These are phyloP conservation scores for Apis cerana DNA, from an alignment of 1,140 invertebrate species.

Conservation along the genomic window DNA sequence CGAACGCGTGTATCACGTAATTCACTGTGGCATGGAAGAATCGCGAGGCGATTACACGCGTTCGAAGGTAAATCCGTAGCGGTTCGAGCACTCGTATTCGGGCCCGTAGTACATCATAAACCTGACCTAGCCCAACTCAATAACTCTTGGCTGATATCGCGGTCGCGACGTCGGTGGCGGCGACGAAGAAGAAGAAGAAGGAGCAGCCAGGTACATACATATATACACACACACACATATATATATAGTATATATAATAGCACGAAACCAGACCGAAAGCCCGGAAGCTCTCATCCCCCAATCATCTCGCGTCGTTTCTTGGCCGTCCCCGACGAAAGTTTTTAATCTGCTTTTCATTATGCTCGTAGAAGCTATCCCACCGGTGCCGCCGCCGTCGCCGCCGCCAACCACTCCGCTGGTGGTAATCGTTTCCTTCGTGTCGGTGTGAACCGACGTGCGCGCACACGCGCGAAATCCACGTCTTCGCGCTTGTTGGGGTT, in stretches of 20 bases:
- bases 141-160: slow-evolving; percentile 48
- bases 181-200: not conserved
- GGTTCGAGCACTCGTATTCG: slow-evolving; percentile 1
- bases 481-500: slow-evolving; percentile 72
- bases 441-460: not conserved
- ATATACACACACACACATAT: too few species aligned
- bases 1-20: not conserved
- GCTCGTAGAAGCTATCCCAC: slow-evolving; percentile 55
- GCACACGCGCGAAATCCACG: slow-evolving; percentile 46
- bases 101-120: slow-evolving; percentile 51
- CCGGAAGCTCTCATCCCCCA: slow-evolving; percentile 42
- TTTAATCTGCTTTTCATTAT: slow-evolving; percentile 73
- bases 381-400: not conserved
- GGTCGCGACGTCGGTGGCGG: not conserved
- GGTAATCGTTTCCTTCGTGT: slow-evolving; percentile 34
- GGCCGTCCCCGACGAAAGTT: slow-evolving; percentile 62
- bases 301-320: slow-evolving; percentile 47
- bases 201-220: not conserved
- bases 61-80: not conserved
- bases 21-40: not conserved
- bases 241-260: not conserved
- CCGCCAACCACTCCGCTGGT: not conserved
- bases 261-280: slow-evolving; percentile 44
- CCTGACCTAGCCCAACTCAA: slow-evolving; percentile 60
- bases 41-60: not conserved